A percentile compares a stretch with the other conserved stretches of the same genome.
Conservation (phyloP, 2,797 vertebrate species). For the Brachyalestes nurse region DNA sequence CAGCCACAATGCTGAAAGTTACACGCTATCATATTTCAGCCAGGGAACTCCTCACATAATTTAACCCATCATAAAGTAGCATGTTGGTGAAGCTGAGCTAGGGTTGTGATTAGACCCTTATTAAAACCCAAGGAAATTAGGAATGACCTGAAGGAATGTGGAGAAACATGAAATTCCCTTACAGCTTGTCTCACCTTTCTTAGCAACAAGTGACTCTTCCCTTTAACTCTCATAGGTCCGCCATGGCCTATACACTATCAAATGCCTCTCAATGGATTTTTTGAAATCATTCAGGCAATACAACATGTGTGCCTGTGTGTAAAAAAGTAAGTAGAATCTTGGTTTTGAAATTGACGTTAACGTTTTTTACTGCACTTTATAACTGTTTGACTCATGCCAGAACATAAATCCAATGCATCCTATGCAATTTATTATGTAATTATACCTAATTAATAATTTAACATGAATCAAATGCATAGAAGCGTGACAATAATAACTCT, state of each 20-base stretch:
- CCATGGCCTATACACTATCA: background rate
- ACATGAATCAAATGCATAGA: background rate
- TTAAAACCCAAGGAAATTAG: background rate
- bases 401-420: too few species aligned
- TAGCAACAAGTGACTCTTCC: constrained; percentile 47
- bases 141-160: background rate
- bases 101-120: background rate
- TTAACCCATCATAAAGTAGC: background rate
- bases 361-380: background rate
- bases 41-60: background rate
- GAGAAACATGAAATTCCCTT: background rate
- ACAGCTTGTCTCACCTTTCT: background rate
- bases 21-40: background rate
- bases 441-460: background rate
- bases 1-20: background rate
- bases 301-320: background rate
- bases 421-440: too few species aligned
- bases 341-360: background rate
- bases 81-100: background rate
- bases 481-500: background rate
- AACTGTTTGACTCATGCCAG: background rate
- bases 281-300: background rate
- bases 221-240: constrained; percentile 11
- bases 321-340: background rate
- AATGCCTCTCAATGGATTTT: constrained; percentile 50